Base-by-base conservation (phyloP, 2,888 invertebrate genomes). In the Myopa tessellatipennis region DNA sequence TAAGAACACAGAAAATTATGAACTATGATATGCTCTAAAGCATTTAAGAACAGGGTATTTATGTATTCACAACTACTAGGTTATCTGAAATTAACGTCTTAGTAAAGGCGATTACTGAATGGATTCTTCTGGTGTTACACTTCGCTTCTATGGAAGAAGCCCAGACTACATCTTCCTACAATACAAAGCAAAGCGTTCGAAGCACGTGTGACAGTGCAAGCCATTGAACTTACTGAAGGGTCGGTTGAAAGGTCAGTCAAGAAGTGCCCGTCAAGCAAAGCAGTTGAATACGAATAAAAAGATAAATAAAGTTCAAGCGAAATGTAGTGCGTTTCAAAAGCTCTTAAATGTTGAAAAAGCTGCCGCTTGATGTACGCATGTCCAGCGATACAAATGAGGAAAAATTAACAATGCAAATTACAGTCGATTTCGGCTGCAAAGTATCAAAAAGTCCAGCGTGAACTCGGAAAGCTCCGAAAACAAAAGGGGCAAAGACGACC, bases 191-290 rank as follows among this genome's bases (percentile, higher is more conserved):
- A 45, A 10, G 45, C 45, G 45, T 45, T 45, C 8, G 26, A 26
- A 61, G n/a, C 74, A 74, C 67, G 75, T 75, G 75, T 36, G 7
- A 18, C 34, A 8, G 6, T 60, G 58, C 60, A n/a, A 69, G 75
- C 58, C 75, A 69, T 75, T 75, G 75, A 75, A 75, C 75, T 75
- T 50, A 34, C 26, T 40, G 12, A 5, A 34, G 50, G 45, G 75
- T 60, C 75, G 75, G 68, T 34, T 68, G 5, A 68, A 58, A 68
- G 18, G 40, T 40, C 60, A 26, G 14, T 38, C 68, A 8, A 26
- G n/a, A 26, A 26, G 26, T 26, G 5, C 34, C 34, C 3, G 52
- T 52, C 38, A 26, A 12, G 69, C 68, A 16, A 7, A 26, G 34
- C 52, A 34, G 16, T 55, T 55, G 34, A 55, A 52, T 5, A 70